Evolutionary conservation across 2,888 invertebrate species (phyloP).

Genomic region (Dasysyrphus tricinctus): DNA sequence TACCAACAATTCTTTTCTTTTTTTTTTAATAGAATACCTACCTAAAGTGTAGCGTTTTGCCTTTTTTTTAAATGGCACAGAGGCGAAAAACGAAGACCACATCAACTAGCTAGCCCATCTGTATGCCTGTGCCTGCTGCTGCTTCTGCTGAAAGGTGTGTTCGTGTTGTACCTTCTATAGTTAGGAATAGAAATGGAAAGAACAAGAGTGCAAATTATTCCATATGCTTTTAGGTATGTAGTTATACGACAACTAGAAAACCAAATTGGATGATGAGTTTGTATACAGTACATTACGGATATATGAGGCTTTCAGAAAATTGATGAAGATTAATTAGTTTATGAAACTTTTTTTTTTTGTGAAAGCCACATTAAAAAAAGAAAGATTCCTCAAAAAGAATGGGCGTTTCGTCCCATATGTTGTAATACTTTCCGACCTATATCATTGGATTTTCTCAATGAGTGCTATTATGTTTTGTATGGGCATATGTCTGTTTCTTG

Average conservation of each 20-base stretch:
- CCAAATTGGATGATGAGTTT: constrained; percentile 37
- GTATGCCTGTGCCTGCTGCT: constrained; percentile 36
- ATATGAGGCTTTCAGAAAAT: too few species aligned
- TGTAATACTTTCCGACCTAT: too few species aligned
- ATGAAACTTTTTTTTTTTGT: too few species aligned
- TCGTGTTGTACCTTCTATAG: constrained; percentile 32
- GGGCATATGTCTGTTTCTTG: too few species aligned
- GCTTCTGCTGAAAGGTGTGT: constrained; percentile 59
- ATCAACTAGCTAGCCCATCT: constrained; percentile 36
- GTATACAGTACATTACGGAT: constrained; percentile 37
- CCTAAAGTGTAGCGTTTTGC: constrained; percentile 19
- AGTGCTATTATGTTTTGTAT: too few species aligned
- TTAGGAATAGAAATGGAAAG: constrained; percentile 8
- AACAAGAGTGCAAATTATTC: constrained; percentile 48
- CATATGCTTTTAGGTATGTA: neutral
- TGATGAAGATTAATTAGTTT: too few species aligned
- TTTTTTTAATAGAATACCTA: constrained; percentile 5
- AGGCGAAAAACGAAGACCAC: neutral
- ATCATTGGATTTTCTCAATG: too few species aligned
- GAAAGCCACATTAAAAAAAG: too few species aligned
- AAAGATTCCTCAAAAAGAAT: too few species aligned
- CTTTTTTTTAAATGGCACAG: constrained; percentile 30
- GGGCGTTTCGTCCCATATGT: too few species aligned
- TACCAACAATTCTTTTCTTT: constrained; percentile 14
- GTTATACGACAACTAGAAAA: neutral